Evolutionary conservation across 37 sponge, comb jelly and placozoan species (phyloP), one percentile per base, ranked within the genome.

Genomic region (Bolinopsis microptera): DNA sequence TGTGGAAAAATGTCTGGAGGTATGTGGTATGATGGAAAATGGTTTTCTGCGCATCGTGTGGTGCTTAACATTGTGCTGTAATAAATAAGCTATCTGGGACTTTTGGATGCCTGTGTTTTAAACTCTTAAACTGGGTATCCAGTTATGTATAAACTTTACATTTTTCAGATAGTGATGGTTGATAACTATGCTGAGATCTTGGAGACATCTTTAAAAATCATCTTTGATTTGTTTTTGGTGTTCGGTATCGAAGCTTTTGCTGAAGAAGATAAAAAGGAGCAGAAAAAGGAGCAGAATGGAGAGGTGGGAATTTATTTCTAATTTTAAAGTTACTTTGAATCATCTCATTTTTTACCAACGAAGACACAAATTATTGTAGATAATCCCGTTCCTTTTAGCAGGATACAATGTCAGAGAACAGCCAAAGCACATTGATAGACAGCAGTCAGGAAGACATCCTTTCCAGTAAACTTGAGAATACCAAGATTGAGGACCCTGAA

Each of bases 151-250:
- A n/a, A n/a, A n/a, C n/a, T n/a, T n/a, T n/a, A n/a, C n/a, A n/a
- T n/a, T n/a, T n/a, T 86, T n/a, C 90, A 86, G 90, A 38, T 86
- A 9, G 90, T 86, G n/a, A 86, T 86, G 90, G 90, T 86, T 28
- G 90, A 86, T 48, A 86, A 86, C 61, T 86, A 36, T 41, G 90
- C 90, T 2, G 90, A 86, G 8, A 86, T 86, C 61, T 39, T 86
- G n/a, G 90, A 86, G 61, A 86, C 90, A 3, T 86, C 90, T 26
- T 48, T 86, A 13, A 86, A 86, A 34, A 27, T 86, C 0, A 86
- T 86, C 1, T 86, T 86, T 38, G 90, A 86, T 48, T 27, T 86
- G 26, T 86, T 86, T 38, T 38, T 86, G 30, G 90, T 86, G 13
- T 86, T 86, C 31, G 90, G 90, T 21, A 86, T 86, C 36, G 90